Base-by-base conservation (phyloP, 2,113 vertebrate genomes). In the Centrocercus urophasianus region DNA sequence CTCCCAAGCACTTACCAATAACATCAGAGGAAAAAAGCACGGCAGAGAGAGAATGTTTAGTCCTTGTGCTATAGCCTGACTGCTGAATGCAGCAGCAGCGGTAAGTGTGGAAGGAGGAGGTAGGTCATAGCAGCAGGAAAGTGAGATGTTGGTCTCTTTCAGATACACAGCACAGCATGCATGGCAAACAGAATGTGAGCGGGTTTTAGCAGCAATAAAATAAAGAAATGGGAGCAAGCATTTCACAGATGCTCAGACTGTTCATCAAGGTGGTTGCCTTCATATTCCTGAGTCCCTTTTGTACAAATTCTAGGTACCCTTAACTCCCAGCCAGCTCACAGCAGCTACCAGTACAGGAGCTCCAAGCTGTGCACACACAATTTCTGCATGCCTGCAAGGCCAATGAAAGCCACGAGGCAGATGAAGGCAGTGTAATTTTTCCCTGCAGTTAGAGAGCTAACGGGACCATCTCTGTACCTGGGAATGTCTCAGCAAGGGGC, bases 141-240 rank as follows among this genome's bases (percentile, higher is more conserved):
- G 25, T 2, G 67, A 66, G 74, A 5, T 16, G 13, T 16, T 22
- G 57, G 17, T 34, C 48, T 11, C 2, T 0, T 40, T 32, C 3
- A 18, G 64, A 54, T 13, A 40, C 50, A 20, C 11, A 10, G 9
- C 2, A 6, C 50, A 57, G 34, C 19, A 27, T 2, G 0, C 18
- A 6, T 0, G 7, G 15, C 40, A 11, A 2, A 32, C 1, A 0
- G 59, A 22, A 67, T 36, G 24, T 7, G 22, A 74, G 21, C 2
- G 40, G 21, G 8, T 5, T 50, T 81, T 34, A 30, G 22, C 8
- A 61, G 27, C 38, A 64, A 1, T 11, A 17, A 64, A 43, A 74
- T 30, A 40, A 66, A 42, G 57, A 85, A 34, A n/a, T 1, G 15
- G 60, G 47, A 83, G n/a, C 27, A 71, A 77, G 57, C 52, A 61